Conservation (phyloP, 2,888 invertebrate genomes). For the Pristionchus exspectatus region DNA sequence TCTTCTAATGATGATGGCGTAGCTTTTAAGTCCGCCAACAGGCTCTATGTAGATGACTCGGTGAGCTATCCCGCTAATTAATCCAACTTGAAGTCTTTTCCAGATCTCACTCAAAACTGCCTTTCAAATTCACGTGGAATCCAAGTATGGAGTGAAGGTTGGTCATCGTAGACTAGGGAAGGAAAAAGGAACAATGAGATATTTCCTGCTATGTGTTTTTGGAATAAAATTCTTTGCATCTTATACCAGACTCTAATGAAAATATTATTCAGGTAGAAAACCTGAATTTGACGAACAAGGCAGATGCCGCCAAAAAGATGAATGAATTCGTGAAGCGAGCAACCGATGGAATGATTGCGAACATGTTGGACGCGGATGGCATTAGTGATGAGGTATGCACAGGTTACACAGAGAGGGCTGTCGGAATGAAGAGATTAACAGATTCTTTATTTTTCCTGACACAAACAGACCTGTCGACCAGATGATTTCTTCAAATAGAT, state of each 20-base stretch:
- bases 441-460: too few species aligned
- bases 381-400: neutral
- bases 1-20: neutral
- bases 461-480: too few species aligned
- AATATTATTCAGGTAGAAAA: neutral
- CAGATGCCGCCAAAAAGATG: neutral
- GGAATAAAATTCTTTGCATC: too few species aligned
- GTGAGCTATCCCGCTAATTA: too few species aligned
- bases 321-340: neutral
- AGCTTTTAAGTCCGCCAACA: neutral
- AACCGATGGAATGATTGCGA: neutral
- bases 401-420: too few species aligned
- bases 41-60: conserved; percentile 2
- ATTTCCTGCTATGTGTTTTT: too few species aligned
- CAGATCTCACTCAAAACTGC: neutral
- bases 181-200: too few species aligned
- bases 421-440: too few species aligned
- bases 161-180: too few species aligned
- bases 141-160: neutral
- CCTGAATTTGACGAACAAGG: neutral
- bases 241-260: too few species aligned
- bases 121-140: conserved; percentile 1
- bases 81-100: too few species aligned
- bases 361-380: neutral
- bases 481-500: neutral